A percentile compares a stretch with the other conserved stretches of the same genome.
These are phyloP conservation scores for Colius striatus DNA, from an alignment of 2,113 vertebrate genomes.

Conservation along the genomic window DNA sequence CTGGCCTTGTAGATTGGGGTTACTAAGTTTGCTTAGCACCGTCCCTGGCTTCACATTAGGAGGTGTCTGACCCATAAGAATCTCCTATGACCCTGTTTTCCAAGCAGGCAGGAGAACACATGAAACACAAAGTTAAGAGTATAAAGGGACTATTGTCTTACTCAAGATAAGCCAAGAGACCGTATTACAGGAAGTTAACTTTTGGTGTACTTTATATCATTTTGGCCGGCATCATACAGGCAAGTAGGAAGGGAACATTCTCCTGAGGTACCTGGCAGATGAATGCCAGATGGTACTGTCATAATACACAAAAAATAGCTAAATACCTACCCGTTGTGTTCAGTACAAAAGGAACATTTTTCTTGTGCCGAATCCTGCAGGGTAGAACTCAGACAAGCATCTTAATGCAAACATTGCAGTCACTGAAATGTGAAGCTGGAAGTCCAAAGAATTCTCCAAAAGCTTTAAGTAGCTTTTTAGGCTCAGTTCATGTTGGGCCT, in stretches of 20 bases:
- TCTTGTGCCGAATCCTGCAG: constrained; percentile 36
- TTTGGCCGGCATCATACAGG: constrained; percentile 4
- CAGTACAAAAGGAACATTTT: constrained; percentile 49
- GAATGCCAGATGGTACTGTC: constrained; percentile 68
- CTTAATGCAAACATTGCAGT: constrained; percentile 37
- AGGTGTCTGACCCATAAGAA: constrained; percentile 21
- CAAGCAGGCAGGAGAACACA: neutral
- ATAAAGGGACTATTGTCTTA: constrained; percentile 54
- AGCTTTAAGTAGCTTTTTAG: constrained; percentile 42
- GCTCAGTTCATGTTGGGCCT: neutral
- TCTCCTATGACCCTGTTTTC: neutral
- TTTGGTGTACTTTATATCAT: constrained; percentile 34
- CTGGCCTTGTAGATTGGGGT: neutral
- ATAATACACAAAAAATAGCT: constrained; percentile 41
- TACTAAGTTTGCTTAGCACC: neutral
- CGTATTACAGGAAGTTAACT: constrained; percentile 36
- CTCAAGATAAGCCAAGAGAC: constrained; percentile 32
- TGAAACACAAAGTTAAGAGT: constrained; percentile 18
- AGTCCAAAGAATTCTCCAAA: constrained; percentile 41
- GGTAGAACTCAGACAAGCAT: constrained; percentile 42
- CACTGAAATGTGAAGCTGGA: constrained; percentile 32
- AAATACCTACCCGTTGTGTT: neutral
- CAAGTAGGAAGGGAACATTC: constrained; percentile 43
- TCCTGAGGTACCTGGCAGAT: constrained; percentile 50
- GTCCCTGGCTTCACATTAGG: neutral